These are phyloP conservation scores for Semnornis frantzii DNA, from an alignment of 2,113 vertebrate genomes.

Conservation along the genomic window DNA sequence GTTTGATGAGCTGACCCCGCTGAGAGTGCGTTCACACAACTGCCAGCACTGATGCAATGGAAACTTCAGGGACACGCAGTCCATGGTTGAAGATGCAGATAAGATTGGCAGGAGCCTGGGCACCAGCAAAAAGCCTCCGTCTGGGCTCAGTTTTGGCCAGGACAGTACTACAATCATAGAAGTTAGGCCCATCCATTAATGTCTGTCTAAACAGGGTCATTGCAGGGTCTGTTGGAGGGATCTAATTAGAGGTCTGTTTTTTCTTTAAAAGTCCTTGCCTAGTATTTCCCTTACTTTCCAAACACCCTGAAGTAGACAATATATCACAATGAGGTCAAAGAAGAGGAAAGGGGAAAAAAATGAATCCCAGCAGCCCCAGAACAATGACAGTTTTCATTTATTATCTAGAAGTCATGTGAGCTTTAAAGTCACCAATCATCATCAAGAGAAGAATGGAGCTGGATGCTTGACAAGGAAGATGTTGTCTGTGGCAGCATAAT, in stretches of 20 bases:
- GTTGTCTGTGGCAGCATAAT: slow-evolving; percentile 23
- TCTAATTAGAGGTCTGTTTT: slow-evolving; percentile 63
- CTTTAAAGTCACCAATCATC: slow-evolving; percentile 70
- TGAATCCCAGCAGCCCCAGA: slow-evolving; percentile 10
- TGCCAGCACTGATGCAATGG: too few relatives aligned
- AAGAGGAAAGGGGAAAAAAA: not conserved
- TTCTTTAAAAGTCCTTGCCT: slow-evolving; percentile 67
- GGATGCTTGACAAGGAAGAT: slow-evolving; percentile 60
- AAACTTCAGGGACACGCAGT: not conserved
- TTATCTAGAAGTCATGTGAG: slow-evolving; percentile 53
- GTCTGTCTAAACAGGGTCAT: slow-evolving; percentile 49
- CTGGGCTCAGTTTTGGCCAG: not conserved
- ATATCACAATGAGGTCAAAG: slow-evolving; percentile 73
- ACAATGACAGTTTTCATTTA: slow-evolving; percentile 69
- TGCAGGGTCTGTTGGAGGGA: slow-evolving; percentile 35
- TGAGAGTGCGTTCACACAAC: not conserved
- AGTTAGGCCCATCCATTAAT: slow-evolving; percentile 37
- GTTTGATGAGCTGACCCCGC: not conserved
- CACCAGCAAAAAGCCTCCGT: not conserved
- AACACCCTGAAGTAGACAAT: slow-evolving; percentile 66
- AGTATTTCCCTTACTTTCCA: slow-evolving; percentile 58
- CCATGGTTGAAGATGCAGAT: not conserved
- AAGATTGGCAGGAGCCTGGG: not conserved
- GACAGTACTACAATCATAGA: not conserved
- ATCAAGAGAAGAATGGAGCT: slow-evolving; percentile 61